Evolutionary conservation across 2,888 invertebrate genomes (phyloP), one percentile per base, ranked within the genome.

Genomic region (Ferrisia virgata): DNA sequence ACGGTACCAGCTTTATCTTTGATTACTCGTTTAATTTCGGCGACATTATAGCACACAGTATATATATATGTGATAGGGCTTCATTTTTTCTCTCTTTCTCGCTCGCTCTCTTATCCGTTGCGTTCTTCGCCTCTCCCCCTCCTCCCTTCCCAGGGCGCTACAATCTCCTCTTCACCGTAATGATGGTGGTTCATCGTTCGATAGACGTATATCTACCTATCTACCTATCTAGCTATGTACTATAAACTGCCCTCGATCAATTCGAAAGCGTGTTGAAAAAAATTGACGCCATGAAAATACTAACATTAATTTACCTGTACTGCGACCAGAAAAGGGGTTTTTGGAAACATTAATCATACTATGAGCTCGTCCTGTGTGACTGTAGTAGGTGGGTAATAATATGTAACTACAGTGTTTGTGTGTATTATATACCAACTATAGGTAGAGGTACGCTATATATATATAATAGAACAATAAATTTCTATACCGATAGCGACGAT

Each of bases 21-120:
- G 72, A 76, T 76, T 36, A 76, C 18, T 76, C 72, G 72, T 76
- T 76, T 76, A 76, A 76, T 33, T 76, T 76, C 9, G 33, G 72
- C 72, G 72, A 76, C 72, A 76, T 72, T 31, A 25, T n/a, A n/a
- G n/a, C n/a, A n/a, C n/a, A n/a, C n/a, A n/a, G n/a, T n/a, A n/a
- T n/a, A n/a, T n/a, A n/a, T n/a, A n/a, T 28, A 53, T 53, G 22
- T 18, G 53, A 53, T 64, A 64, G 18, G 33, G 72, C 72, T 76
- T 76, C 72, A 76, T 36, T 76, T 76, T 76, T 64, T 64, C 22
- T 53, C 53, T 53, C 22, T 18, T 4, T 53, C 53, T 18, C 5
- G 18, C 47, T n/a, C n/a, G 47, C 18, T n/a, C n/a, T 6, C 25
- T n/a, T n/a, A n/a, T n/a, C n/a, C n/a, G n/a, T n/a, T n/a, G n/a